Base-by-base conservation (phyloP, 2,113 vertebrate genomes). In the Lethenteron reissneri region DNA sequence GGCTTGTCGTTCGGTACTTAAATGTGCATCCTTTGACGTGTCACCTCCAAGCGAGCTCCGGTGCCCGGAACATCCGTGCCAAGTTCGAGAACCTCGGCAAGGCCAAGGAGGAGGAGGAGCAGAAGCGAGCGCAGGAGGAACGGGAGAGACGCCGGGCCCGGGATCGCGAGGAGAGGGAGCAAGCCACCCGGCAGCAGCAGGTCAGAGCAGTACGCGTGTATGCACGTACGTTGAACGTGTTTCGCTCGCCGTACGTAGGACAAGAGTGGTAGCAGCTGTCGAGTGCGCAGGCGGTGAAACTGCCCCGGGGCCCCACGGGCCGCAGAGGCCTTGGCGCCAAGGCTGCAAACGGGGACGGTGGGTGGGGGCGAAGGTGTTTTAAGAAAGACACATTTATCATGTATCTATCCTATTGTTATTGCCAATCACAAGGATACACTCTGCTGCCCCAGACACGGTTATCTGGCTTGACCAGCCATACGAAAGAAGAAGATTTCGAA, bases 61-160 rank as follows among this genome's bases (percentile, higher is more conserved):
- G 84, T 17, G 83, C 87, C 9, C 83, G 85, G 57, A 88, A 84
- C 57, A 80, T 97, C 72, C 87, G 86, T 75, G 84, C 84, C 1
- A 86, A 78, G 1, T 96, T 97, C 75, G 94, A 97, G 72, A 84
- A 77, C 77, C 83, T 94, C 84, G 89, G 87, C 10, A 85, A 81
- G 75, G 77, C 79, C 1, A 82, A 83, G 0, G 84, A 83, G 0
- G 84, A 87, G 12, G 84, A 89, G 72, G 86, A 83, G 77, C 79
- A 60, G 70, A 86, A 81, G 77, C 79, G 62, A 75, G 85, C 77
- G 0, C 84, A 88, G 72, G 84, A 87, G 72, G 83, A 87, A 74
- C 76, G 74, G 71, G 71, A 2, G 1, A 84, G 84, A 74, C 79
- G 77, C 71, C 81, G 81, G 70, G 83, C 83, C 64, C 77, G 73